phyloP scores from a whole-genome alignment of 1,140 invertebrate species.

The Apocrypta bakeri region DNA sequence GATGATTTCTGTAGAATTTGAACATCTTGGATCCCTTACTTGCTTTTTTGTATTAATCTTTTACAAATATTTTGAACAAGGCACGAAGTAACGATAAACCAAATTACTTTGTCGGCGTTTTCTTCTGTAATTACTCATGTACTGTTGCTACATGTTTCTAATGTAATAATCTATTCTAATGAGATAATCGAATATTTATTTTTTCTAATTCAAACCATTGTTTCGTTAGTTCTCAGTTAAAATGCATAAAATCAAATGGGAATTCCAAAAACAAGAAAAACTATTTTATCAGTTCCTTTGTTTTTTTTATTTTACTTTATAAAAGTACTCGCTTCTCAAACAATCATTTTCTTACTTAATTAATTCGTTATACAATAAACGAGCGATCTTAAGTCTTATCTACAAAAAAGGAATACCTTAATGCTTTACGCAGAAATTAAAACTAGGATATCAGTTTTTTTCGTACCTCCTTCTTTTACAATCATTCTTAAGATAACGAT shows the following conservation, averaged over 20 bases:
- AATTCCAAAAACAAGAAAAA: constrained; percentile 21
- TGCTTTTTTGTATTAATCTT: not conserved
- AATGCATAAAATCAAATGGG: not conserved
- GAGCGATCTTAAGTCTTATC: constrained; percentile 49
- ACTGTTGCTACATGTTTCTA: not conserved
- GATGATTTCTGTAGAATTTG: not conserved
- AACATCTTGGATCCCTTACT: not conserved
- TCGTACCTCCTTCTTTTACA: constrained; percentile 33
- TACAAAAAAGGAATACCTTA: constrained; percentile 54
- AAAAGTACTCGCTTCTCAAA: constrained; percentile 53
- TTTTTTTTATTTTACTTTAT: constrained; percentile 53
- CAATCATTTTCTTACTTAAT: constrained; percentile 50
- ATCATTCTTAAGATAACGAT: constrained; percentile 45
- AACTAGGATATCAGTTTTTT: constrained; percentile 46
- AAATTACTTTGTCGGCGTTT: not conserved
- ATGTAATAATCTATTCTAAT: not conserved
- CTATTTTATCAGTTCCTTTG: constrained; percentile 20
- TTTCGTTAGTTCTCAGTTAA: not conserved
- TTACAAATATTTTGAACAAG: constrained; percentile 20
- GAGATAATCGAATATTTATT: not conserved
- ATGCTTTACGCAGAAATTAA: constrained; percentile 47
- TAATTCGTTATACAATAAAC: constrained; percentile 51
- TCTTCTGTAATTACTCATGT: not conserved
- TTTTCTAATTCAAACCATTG: not conserved
- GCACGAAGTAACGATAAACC: constrained; percentile 34